A percentile compares a stretch with the other conserved stretches of the same genome.
Evolutionary conservation across 1,140 invertebrate species (phyloP).

Genomic region (Drosophila sturtevanti): DNA sequence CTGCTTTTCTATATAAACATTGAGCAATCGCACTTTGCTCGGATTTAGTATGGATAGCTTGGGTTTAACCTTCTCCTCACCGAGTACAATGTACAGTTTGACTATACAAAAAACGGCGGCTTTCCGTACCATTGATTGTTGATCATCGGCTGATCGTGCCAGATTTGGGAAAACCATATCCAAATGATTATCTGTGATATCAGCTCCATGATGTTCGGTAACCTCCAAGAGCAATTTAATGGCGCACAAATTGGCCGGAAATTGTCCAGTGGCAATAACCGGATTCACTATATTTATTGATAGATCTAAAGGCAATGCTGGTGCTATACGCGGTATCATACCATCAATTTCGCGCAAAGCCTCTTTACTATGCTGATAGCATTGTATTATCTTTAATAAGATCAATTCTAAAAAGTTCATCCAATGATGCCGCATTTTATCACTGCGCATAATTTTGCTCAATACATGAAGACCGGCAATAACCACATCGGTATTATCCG

Average conservation of each 20-base stretch:
- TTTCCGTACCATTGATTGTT: conserved; percentile 94
- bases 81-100: conserved; percentile 92
- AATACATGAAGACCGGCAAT: conserved; percentile 90
- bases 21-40: conserved; percentile 86
- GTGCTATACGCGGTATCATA: conserved; percentile 88
- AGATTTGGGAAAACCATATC: conserved; percentile 93
- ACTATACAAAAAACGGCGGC: conserved; percentile 98
- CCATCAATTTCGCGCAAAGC: conserved; percentile 84
- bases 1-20: conserved; percentile 77
- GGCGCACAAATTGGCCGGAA: conserved; percentile 93
- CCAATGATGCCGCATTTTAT: conserved; percentile 90
- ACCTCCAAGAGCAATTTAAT: conserved; percentile 96
- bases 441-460: conserved; percentile 90
- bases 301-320: conserved; percentile 88
- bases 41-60: conserved; percentile 90
- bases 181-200: conserved; percentile 89
- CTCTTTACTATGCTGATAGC: conserved; percentile 91
- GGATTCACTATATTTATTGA: conserved; percentile 87
- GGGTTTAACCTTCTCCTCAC: conserved; percentile 91
- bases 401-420: conserved; percentile 94
- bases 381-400: conserved; percentile 92
- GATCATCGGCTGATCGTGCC: conserved; percentile 93
- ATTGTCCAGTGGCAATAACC: conserved; percentile 92
- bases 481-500: conserved; percentile 87
- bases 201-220: conserved; percentile 87